A percentile compares a stretch with the other conserved stretches of the same genome.
These are phyloP conservation scores for Malurus leucopterus DNA, from an alignment of 2,797 vertebrate genomes.

Conservation along the genomic window DNA sequence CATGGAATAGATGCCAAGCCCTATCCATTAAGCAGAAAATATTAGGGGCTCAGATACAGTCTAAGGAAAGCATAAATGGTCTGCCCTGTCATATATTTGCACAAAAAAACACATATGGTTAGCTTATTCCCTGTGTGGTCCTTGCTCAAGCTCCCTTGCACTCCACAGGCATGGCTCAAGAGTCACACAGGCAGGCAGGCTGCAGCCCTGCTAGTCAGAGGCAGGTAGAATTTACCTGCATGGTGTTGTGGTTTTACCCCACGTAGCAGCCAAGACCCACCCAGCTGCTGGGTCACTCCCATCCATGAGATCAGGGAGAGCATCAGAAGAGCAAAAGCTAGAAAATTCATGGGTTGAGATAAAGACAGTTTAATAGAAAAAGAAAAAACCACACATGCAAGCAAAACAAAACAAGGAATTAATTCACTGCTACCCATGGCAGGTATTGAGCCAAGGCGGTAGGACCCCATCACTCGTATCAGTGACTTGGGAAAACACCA, in stretches of 20 bases:
- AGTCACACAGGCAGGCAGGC: background rate
- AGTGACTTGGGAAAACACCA: background rate
- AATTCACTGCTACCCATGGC: background rate
- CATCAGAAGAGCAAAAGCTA: background rate
- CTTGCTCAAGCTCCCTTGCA: background rate
- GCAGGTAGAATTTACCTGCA: background rate
- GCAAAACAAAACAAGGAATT: background rate
- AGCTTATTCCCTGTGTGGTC: background rate
- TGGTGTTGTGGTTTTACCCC: background rate
- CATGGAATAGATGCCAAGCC: background rate
- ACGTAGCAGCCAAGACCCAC: background rate
- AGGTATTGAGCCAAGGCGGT: background rate
- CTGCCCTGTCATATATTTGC: background rate
- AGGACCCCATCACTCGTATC: background rate
- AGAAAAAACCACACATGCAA: background rate
- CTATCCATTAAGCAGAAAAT: background rate
- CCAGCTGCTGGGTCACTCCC: fast-evolving
- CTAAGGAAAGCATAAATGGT: background rate
- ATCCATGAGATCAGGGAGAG: background rate
- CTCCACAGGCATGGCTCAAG: background rate
- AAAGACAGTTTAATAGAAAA: background rate
- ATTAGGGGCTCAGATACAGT: background rate
- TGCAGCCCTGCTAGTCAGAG: background rate
- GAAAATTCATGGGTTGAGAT: background rate
- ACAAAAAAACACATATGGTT: background rate